These are phyloP conservation scores for Amphiura filiformis DNA, from an alignment of 35 echinoderm and acorn worm species.

Conservation along the genomic window DNA sequence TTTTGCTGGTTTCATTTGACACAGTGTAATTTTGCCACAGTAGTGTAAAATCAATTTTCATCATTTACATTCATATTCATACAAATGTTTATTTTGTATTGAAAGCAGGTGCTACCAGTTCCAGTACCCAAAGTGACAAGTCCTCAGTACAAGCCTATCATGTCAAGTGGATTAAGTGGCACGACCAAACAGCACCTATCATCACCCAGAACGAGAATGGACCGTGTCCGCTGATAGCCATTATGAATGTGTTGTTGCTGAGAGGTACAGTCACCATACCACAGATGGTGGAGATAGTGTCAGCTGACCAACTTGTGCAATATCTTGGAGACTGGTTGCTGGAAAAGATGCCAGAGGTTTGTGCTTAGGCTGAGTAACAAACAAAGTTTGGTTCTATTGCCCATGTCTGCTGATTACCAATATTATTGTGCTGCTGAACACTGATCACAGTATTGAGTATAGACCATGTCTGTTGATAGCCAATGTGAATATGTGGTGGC, in stretches of 20 bases:
- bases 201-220: slow-evolving; percentile 97
- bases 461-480: slow-evolving; percentile 84
- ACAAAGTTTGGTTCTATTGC: too few relatives aligned
- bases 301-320: slow-evolving; percentile 79
- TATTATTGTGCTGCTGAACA: too few relatives aligned
- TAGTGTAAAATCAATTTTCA: too few relatives aligned
- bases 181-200: slow-evolving; percentile 70
- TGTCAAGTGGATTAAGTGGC: slow-evolving; percentile 90
- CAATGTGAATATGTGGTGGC: slow-evolving; percentile 73
- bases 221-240: slow-evolving; percentile 80
- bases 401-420: too few relatives aligned
- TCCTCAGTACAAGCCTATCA: slow-evolving; percentile 81
- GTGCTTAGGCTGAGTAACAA: too few relatives aligned
- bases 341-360: slow-evolving; percentile 73
- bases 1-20: too few relatives aligned
- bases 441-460: too few relatives aligned
- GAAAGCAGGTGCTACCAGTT: slow-evolving; percentile 40
- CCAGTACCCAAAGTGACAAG: slow-evolving; percentile 19
- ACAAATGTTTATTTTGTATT: too few relatives aligned
- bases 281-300: slow-evolving; percentile 81
- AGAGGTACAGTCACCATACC: slow-evolving; percentile 66
- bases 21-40: too few relatives aligned
- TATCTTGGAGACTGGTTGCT: slow-evolving; percentile 88
- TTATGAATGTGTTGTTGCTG: slow-evolving; percentile 84
- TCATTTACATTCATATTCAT: too few relatives aligned